A percentile compares a stretch with the other conserved stretches of the same genome.
Conservation (phyloP, 1,140 invertebrate genomes). For the Apis laboriosa region DNA sequence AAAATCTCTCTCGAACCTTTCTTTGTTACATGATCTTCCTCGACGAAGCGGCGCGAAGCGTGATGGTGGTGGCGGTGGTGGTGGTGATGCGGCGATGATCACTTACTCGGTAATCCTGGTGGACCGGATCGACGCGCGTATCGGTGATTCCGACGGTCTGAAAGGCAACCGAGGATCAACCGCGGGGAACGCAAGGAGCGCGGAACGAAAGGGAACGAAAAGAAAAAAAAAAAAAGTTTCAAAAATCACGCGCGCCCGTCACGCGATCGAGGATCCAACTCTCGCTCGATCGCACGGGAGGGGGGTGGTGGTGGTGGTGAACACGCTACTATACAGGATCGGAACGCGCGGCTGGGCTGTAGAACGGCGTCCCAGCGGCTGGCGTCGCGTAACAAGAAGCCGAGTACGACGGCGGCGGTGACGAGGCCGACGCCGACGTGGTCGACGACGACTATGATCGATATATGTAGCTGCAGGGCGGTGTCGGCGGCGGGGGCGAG, state of each 20-base stretch:
- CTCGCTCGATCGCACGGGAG: too few relatives aligned
- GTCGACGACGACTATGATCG: slow-evolving; percentile 81
- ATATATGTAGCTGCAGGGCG: slow-evolving; percentile 84
- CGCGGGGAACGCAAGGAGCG: background rate
- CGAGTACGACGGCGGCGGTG: slow-evolving; percentile 51
- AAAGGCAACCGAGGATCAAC: slow-evolving; percentile 28
- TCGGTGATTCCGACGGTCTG: background rate
- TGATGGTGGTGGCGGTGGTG: too few relatives aligned
- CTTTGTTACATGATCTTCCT: too few relatives aligned
- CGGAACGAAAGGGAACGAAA: slow-evolving; percentile 32
- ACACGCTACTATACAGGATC: slow-evolving; percentile 38
- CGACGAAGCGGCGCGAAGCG: too few relatives aligned
- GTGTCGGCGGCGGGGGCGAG: slow-evolving; percentile 83
- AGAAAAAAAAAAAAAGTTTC: background rate
- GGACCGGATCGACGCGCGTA: slow-evolving; percentile 43
- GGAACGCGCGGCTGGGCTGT: slow-evolving; percentile 49
- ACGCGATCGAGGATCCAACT: too few relatives aligned
- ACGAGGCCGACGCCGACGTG: slow-evolving; percentile 42
- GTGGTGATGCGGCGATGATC: too few relatives aligned
- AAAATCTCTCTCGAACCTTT: too few relatives aligned
- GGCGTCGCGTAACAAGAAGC: slow-evolving; percentile 51
- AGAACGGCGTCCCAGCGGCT: slow-evolving; percentile 40
- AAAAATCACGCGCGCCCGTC: too few relatives aligned
- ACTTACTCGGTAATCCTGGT: background rate
- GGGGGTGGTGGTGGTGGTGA: background rate